Conservation (phyloP, 2,888 invertebrate genomes). For the Platycheirus albimanus region DNA sequence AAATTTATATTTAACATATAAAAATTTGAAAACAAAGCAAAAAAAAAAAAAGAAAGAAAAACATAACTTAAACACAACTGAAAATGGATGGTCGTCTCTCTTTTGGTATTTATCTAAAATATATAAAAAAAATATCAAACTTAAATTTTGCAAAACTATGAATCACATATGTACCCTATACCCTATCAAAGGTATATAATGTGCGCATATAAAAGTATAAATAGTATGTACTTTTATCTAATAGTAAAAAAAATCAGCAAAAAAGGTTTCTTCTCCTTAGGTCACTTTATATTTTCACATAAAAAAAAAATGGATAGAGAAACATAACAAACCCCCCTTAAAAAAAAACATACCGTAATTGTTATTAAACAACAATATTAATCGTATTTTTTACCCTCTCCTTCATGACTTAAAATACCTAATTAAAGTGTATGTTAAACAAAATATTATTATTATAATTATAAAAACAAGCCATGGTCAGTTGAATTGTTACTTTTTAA, state of each 20-base stretch:
- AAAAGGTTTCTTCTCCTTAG: slow-evolving; percentile 65
- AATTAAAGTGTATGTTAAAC: not conserved
- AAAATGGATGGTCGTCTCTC: slow-evolving; percentile 78
- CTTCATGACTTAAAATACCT: slow-evolving; percentile 7
- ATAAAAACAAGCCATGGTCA: slow-evolving; percentile 23
- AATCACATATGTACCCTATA: slow-evolving; percentile 75
- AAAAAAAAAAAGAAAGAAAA: too few relatives aligned
- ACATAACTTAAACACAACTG: slow-evolving; percentile 74
- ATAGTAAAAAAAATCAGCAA: slow-evolving; percentile 44
- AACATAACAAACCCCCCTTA: slow-evolving; percentile 18
- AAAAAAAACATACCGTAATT: slow-evolving; percentile 10
- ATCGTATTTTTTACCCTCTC: slow-evolving; percentile 36
- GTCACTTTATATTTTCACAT: slow-evolving; percentile 28
- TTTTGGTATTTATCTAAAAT: slow-evolving; percentile 76
- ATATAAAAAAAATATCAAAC: slow-evolving; percentile 72
- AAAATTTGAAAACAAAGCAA: too few relatives aligned
- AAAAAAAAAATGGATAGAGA: slow-evolving; percentile 19
- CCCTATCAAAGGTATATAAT: too few relatives aligned
- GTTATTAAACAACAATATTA: slow-evolving; percentile 12
- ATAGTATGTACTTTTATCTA: slow-evolving; percentile 5
- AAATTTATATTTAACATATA: slow-evolving; percentile 68
- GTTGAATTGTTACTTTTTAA: slow-evolving; percentile 26
- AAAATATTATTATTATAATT: not conserved
- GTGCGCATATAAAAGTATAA: slow-evolving; percentile 76
- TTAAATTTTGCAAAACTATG: slow-evolving; percentile 65